Evolutionary conservation across 2,797 vertebrate species (phyloP).

Genomic region (Danionella dracula): DNA sequence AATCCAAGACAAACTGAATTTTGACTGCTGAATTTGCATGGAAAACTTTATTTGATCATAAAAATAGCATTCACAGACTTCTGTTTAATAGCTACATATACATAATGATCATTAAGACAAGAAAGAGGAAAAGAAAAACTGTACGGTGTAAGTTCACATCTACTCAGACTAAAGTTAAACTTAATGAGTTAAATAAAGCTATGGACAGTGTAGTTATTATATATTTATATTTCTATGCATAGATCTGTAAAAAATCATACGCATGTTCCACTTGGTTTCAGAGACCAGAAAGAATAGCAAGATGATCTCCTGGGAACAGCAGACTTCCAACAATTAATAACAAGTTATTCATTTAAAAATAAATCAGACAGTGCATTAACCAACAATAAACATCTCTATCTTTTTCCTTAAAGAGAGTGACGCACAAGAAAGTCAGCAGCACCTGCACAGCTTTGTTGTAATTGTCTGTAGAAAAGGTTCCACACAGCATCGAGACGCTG

Average conservation of each 20-base stretch:
- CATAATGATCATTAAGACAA: conserved; percentile 88
- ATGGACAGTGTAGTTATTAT: conserved; percentile 93
- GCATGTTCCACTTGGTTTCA: conserved; percentile 85
- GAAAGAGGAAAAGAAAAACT: conserved; percentile 70
- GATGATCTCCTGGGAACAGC: conserved; percentile 79
- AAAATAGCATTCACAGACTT: conserved; percentile 98
- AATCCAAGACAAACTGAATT: background rate
- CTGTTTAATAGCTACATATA: conserved; percentile 93
- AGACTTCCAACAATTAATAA: no score
- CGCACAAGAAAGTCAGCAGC: no score
- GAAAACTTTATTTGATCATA: conserved; percentile 99
- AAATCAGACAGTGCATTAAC: no score
- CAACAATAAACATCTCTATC: no score
- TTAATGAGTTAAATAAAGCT: conserved; percentile 97
- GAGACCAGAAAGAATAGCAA: conserved; percentile 88
- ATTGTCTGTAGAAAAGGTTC: no score
- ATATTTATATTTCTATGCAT: conserved; percentile 88
- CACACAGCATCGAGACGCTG: no score
- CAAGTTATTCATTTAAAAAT: conserved; percentile 51
- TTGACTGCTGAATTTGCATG: conserved; percentile 75
- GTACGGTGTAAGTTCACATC: conserved; percentile 84
- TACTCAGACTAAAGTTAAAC: conserved; percentile 90
- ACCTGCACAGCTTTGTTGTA: no score
- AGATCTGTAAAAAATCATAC: conserved; percentile 97
- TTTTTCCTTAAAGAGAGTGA: no score